phyloP scores from a whole-genome alignment of 2,113 vertebrate species.

The Pollachius pollachius region DNA sequence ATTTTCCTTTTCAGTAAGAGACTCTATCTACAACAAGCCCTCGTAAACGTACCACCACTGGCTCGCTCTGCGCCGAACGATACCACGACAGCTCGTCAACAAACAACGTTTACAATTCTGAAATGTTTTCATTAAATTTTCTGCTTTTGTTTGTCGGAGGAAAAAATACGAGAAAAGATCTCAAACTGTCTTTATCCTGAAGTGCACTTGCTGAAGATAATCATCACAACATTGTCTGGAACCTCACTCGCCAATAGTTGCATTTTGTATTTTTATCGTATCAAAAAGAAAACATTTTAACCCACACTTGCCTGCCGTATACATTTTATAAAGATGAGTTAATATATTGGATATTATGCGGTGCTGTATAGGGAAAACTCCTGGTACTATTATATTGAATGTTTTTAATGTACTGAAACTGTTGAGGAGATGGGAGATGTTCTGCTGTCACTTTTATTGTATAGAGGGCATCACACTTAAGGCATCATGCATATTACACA shows the following conservation, averaged over 20 bases:
- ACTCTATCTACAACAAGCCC: constrained; percentile 28
- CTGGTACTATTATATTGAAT: constrained; percentile 23
- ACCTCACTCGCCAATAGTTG: constrained; percentile 54
- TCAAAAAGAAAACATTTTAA: constrained; percentile 43
- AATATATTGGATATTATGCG: constrained; percentile 45
- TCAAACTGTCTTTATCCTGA: constrained; percentile 60
- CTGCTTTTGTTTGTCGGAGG: constrained; percentile 38
- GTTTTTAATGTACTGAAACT: constrained; percentile 5
- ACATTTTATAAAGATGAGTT: constrained; percentile 38
- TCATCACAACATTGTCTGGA: constrained; percentile 43
- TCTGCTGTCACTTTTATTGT: not conserved
- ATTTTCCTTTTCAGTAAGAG: not conserved
- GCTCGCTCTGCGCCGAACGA: not conserved
- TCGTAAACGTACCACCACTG: constrained; percentile 24
- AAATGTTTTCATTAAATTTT: constrained; percentile 3
- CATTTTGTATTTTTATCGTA: constrained; percentile 62
- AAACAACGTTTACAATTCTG: constrained; percentile 30
- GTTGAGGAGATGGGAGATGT: not conserved
- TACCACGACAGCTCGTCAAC: constrained; percentile 42
- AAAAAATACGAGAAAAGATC: constrained; percentile 23
- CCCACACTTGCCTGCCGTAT: constrained; percentile 35
- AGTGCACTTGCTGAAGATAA: constrained; percentile 75
- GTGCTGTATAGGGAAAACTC: constrained; percentile 18
- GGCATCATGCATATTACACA: too few relatives aligned
- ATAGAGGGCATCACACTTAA: not conserved